Conservation (phyloP, 2,797 vertebrate species). For the Chrosomus eos region DNA sequence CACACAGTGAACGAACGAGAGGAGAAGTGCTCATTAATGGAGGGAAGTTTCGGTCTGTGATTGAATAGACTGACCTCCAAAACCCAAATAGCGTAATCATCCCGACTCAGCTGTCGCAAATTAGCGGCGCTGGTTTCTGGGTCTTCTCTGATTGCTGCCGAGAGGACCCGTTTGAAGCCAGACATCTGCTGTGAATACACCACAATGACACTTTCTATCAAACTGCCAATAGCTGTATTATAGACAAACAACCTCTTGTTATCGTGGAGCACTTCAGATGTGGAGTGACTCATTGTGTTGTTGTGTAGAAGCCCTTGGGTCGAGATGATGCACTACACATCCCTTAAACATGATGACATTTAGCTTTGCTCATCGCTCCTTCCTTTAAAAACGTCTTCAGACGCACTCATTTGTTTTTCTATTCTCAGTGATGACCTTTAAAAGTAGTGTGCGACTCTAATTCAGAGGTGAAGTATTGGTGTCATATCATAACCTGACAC, state of each 20-base stretch:
- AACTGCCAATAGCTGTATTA: constrained; percentile 12
- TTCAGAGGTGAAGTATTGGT: background rate
- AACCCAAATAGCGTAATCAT: constrained; percentile 67
- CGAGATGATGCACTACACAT: constrained; percentile 3
- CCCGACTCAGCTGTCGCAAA: constrained; percentile 61
- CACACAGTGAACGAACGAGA: background rate
- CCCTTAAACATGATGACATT: constrained; percentile 50
- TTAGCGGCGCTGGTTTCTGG: constrained; percentile 37
- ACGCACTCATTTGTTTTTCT: constrained; percentile 16
- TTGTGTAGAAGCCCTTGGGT: background rate
- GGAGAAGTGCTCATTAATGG: constrained; percentile 67
- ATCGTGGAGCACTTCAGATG: background rate
- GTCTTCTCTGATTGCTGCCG: background rate
- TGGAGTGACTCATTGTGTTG: background rate
- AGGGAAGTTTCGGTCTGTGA: constrained; percentile 62
- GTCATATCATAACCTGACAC: background rate
- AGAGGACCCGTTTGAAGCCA: background rate
- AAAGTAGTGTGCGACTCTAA: background rate
- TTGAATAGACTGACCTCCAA: constrained; percentile 64
- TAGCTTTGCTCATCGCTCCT: constrained; percentile 45
- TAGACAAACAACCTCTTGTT: constrained; percentile 23
- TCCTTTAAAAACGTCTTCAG: constrained; percentile 43
- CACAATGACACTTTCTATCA: constrained; percentile 13
- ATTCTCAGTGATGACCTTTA: constrained; percentile 59
- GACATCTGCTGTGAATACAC: background rate